A percentile compares a stretch with the other conserved stretches of the same genome.
Evolutionary conservation across 2,797 vertebrate species (phyloP).

Genomic region (Poecile montanus): DNA sequence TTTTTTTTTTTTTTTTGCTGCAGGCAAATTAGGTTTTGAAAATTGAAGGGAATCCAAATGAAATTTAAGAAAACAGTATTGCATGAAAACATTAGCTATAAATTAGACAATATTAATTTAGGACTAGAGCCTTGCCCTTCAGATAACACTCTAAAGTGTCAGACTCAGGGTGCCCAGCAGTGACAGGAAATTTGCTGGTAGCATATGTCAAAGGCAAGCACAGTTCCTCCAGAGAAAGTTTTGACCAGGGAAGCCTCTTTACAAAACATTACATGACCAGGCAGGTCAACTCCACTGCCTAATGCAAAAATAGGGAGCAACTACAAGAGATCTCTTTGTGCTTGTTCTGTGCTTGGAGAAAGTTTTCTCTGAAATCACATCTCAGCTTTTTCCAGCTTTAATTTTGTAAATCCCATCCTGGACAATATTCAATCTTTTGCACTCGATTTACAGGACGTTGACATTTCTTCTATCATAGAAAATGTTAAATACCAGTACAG

Average conservation of each 20-base stretch:
- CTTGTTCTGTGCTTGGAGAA: background rate
- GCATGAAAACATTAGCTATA: background rate
- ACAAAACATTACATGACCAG: background rate
- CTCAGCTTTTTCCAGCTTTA: background rate
- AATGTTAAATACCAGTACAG: background rate
- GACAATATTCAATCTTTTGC: background rate
- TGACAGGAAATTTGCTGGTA: background rate
- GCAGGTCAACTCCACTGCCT: background rate
- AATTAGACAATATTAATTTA: slow-evolving; percentile 3
- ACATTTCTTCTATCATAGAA: background rate
- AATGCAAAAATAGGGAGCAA: background rate
- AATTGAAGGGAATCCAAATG: background rate
- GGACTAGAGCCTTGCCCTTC: slow-evolving; percentile 15
- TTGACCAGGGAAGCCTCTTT: background rate
- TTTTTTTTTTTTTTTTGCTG: background rate
- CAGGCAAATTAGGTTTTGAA: background rate
- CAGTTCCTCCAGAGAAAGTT: background rate
- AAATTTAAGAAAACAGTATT: slow-evolving; percentile 29
- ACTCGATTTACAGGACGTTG: background rate
- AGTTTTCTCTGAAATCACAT: background rate
- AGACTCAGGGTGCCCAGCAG: background rate
- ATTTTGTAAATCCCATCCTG: background rate
- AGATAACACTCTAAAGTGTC: background rate
- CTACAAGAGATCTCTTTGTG: background rate
- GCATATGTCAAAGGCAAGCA: background rate